A percentile compares a stretch with the other conserved stretches of the same genome.
Conservation (phyloP, 2,113 vertebrate species). For the Martes martes region DNA sequence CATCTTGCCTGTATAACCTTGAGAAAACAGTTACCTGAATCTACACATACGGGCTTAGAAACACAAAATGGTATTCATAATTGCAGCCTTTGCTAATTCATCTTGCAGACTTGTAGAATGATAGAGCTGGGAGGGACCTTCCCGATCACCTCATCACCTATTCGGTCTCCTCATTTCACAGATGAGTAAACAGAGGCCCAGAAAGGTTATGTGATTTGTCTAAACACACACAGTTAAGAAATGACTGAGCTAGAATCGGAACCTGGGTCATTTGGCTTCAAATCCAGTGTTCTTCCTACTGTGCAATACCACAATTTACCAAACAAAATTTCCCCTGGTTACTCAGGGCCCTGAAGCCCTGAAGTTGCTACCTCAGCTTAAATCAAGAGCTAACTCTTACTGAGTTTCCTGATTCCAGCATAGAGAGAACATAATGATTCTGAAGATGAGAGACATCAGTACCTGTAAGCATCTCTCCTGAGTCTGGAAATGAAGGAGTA, state of each 20-base stretch:
- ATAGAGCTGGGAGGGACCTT: background rate
- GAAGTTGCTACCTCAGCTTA: slow-evolving; percentile 24
- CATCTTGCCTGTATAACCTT: background rate
- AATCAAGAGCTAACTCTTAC: background rate
- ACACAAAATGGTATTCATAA: background rate
- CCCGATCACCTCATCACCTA: background rate
- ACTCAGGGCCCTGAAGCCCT: background rate
- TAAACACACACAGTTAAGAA: background rate
- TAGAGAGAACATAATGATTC: background rate
- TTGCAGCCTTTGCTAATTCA: background rate
- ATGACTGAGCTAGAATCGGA: background rate
- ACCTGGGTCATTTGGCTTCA: background rate
- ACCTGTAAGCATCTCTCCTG: background rate
- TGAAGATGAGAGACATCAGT: slow-evolving; percentile 6
- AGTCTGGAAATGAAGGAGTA: background rate
- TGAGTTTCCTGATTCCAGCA: background rate
- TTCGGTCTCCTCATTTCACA: slow-evolving; percentile 16
- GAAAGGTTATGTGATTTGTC: slow-evolving; percentile 25
- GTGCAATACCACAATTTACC: background rate
- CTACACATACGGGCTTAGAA: background rate
- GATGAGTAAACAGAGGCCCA: slow-evolving; percentile 20
- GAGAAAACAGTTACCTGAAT: background rate
- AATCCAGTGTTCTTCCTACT: background rate
- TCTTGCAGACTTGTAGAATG: background rate
- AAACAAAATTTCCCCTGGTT: background rate